phyloP scores from a whole-genome alignment of 2,888 invertebrate genomes.

The Tenodera sinensis region DNA sequence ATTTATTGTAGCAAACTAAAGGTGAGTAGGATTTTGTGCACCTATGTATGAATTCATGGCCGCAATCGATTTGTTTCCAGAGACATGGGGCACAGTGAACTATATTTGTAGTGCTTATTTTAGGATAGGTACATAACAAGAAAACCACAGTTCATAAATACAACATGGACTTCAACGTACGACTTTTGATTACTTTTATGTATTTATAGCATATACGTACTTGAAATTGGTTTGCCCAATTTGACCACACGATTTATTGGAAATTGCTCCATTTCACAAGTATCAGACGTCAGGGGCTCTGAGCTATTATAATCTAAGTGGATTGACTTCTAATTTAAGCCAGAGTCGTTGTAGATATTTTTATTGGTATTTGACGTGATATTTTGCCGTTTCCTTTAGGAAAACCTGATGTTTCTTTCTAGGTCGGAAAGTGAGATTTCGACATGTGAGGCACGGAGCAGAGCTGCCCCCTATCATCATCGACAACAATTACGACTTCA shows the following conservation, averaged over 20 bases:
- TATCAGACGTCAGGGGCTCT: neutral
- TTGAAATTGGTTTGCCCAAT: too few species aligned
- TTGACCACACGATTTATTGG: neutral
- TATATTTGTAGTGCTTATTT: too few species aligned
- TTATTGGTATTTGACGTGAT: neutral
- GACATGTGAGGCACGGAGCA: neutral
- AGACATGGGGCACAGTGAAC: too few species aligned
- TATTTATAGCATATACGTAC: too few species aligned
- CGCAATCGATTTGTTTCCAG: too few species aligned
- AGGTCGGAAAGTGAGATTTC: neutral
- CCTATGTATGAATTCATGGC: too few species aligned
- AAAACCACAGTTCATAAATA: too few species aligned
- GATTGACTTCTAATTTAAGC: neutral
- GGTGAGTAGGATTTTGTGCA: too few species aligned
- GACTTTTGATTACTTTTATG: too few species aligned
- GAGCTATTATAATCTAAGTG: neutral
- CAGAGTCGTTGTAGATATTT: neutral
- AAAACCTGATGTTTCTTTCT: neutral
- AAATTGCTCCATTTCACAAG: neutral
- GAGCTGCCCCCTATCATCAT: neutral
- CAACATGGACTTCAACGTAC: too few species aligned
- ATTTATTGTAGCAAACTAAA: too few species aligned
- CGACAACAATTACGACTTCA: neutral
- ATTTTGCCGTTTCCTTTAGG: neutral
- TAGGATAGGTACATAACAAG: too few species aligned